Evolutionary conservation across 1,140 invertebrate species (phyloP).

Genomic region (Drosophila pandora): DNA sequence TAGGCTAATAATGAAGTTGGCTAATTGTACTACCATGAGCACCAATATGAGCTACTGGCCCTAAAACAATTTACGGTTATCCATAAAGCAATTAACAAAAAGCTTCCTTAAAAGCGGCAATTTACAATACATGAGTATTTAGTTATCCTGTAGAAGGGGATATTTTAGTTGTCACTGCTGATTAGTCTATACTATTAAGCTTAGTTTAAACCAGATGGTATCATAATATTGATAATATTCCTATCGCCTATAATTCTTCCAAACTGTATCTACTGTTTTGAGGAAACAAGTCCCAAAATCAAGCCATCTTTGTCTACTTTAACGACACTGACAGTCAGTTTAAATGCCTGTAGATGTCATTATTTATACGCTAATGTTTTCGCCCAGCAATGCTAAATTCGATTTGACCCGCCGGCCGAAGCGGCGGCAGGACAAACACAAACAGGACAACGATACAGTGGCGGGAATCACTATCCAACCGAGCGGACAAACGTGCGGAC

Average conservation of each 20-base stretch:
- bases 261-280: neutral
- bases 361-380: slow-evolving; percentile 71
- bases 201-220: too few relatives aligned
- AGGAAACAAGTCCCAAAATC: slow-evolving; percentile 9
- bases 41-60: slow-evolving; percentile 25
- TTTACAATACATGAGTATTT: too few relatives aligned
- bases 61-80: slow-evolving; percentile 42
- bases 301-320: slow-evolving; percentile 27
- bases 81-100: slow-evolving; percentile 51
- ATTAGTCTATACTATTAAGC: too few relatives aligned
- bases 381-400: slow-evolving; percentile 58
- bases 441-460: slow-evolving; percentile 28
- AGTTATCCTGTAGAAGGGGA: too few relatives aligned
- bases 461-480: slow-evolving; percentile 44
- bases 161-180: too few relatives aligned
- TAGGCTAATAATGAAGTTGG: slow-evolving; percentile 41
- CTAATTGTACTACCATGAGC: slow-evolving; percentile 29
- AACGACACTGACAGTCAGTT: slow-evolving; percentile 42
- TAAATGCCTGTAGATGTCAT: slow-evolving; percentile 50
- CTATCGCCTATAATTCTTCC: neutral
- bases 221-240: neutral
- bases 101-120: neutral
- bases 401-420: slow-evolving; percentile 39
- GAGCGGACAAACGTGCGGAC: slow-evolving; percentile 69
- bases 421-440: slow-evolving; percentile 17